Conservation (phyloP, 1,140 invertebrate species). For the Pogonognathellus flavescens region DNA sequence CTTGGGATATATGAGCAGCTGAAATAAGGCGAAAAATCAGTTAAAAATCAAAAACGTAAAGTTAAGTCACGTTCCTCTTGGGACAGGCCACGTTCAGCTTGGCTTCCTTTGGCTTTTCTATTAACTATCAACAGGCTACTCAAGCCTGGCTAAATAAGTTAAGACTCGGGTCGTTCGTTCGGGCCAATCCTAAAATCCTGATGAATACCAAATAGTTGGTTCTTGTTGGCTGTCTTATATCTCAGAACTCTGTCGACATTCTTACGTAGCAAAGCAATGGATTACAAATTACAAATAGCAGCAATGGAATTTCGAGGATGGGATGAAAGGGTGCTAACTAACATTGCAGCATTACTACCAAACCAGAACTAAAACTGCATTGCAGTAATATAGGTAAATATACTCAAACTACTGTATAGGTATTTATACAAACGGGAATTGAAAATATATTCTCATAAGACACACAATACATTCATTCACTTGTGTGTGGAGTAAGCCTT, state of each 20-base stretch:
- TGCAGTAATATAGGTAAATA: no score
- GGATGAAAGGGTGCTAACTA: slow-evolving; percentile 27
- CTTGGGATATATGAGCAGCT: no score
- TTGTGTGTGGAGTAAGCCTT: no score
- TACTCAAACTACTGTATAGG: no score
- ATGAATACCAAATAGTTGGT: slow-evolving; percentile 39
- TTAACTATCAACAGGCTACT: slow-evolving; percentile 15
- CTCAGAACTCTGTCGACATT: slow-evolving; percentile 32
- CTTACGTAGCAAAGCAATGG: slow-evolving; percentile 27
- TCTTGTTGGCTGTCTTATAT: slow-evolving; percentile 35
- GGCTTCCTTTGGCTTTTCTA: not conserved
- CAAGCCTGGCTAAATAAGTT: not conserved
- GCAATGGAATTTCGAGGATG: slow-evolving; percentile 44
- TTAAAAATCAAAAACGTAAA: slow-evolving; percentile 28
- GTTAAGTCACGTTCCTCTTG: slow-evolving; percentile 40
- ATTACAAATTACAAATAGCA: slow-evolving; percentile 44
- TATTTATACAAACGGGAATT: no score
- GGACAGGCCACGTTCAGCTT: slow-evolving; percentile 26
- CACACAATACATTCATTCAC: no score
- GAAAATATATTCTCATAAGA: no score
- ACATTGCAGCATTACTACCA: not conserved
- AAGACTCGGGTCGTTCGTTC: not conserved
- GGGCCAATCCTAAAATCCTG: slow-evolving; percentile 39
- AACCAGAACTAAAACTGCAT: no score
- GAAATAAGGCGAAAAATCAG: slow-evolving; percentile 36